These are phyloP conservation scores for Fregata magnificens DNA, from an alignment of 2,113 vertebrate genomes.

Conservation along the genomic window DNA sequence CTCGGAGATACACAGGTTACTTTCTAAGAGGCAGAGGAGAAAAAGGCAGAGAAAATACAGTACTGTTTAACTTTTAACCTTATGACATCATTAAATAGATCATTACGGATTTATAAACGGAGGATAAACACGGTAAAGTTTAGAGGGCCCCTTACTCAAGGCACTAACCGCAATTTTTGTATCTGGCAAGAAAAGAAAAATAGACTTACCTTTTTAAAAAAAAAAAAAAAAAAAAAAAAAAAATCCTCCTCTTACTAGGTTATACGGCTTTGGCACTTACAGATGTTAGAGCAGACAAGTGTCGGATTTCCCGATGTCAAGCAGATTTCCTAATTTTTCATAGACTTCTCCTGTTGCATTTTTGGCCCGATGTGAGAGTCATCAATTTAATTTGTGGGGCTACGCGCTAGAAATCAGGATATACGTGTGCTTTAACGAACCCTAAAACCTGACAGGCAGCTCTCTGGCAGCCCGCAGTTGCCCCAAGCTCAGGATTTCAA, in stretches of 20 bases:
- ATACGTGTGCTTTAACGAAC: neutral
- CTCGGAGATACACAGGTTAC: neutral
- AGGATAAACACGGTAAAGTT: conserved; percentile 15
- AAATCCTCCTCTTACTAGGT: neutral
- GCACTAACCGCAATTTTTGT: neutral
- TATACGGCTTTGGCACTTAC: conserved; percentile 40
- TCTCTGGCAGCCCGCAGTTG: neutral
- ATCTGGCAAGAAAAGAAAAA: neutral
- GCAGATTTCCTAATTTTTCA: conserved; percentile 66
- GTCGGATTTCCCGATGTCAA: conserved; percentile 63
- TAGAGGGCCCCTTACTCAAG: neutral
- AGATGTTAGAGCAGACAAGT: conserved; percentile 65
- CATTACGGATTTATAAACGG: neutral
- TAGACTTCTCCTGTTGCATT: conserved; percentile 62
- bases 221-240: neutral
- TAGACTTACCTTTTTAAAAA: conserved; percentile 29
- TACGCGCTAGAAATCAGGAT: neutral
- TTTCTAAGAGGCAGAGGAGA: neutral
- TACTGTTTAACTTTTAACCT: conserved; percentile 23
- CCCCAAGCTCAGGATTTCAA: conserved; percentile 68
- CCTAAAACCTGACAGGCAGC: conserved; percentile 15
- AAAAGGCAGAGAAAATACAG: neutral
- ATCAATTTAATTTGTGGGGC: conserved; percentile 1
- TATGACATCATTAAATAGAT: conserved; percentile 22
- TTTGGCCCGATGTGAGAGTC: neutral